A percentile compares a stretch with the other conserved stretches of the same genome.
Evolutionary conservation across 1,140 invertebrate species (phyloP).

Genomic region (Tribolium castaneum): DNA sequence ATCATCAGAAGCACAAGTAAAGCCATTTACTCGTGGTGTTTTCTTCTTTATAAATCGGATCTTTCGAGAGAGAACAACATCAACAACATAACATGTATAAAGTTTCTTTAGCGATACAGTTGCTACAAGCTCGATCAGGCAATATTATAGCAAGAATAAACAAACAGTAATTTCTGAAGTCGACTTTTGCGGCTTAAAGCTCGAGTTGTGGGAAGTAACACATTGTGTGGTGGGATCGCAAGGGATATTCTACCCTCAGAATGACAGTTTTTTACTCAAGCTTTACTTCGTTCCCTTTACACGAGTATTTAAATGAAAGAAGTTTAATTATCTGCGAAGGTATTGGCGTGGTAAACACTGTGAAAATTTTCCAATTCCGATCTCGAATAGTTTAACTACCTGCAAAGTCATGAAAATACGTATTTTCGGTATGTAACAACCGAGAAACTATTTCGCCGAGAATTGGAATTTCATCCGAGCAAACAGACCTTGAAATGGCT

Average conservation of each 20-base stretch:
- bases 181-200: background rate
- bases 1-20: too few species aligned
- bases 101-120: background rate
- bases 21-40: background rate
- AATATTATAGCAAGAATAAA: background rate
- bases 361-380: background rate
- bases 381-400: background rate
- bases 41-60: background rate
- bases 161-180: background rate
- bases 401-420: background rate
- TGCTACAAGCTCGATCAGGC: background rate
- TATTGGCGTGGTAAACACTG: too few species aligned
- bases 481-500: background rate
- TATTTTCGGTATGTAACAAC: background rate
- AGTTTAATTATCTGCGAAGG: too few species aligned
- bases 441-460: background rate
- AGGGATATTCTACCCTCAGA: background rate
- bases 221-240: background rate
- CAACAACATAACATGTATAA: background rate
- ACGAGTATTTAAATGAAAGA: background rate
- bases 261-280: background rate
- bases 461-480: background rate
- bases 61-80: background rate
- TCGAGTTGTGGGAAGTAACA: background rate
- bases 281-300: background rate